A percentile compares a stretch with the other conserved stretches of the same genome.
Conservation (phyloP, 2,888 invertebrate species). For the Tenthredo livida region DNA sequence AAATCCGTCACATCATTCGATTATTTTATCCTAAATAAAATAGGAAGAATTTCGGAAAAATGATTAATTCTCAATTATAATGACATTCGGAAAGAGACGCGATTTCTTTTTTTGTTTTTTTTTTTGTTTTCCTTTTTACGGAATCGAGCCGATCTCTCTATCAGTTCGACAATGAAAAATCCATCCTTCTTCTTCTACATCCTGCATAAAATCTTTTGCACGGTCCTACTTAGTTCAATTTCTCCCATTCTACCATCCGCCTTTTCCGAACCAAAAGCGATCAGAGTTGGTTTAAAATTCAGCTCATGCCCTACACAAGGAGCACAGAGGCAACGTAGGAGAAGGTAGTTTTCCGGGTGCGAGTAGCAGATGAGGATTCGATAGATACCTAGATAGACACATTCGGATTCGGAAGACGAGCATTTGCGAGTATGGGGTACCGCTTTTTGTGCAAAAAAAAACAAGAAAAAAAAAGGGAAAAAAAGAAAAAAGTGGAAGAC, state of each 20-base stretch:
- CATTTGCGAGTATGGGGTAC: background rate
- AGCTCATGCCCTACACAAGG: slow-evolving; percentile 18
- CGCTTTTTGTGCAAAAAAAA: background rate
- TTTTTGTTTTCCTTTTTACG: background rate
- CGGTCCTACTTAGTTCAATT: background rate
- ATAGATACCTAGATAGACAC: slow-evolving; percentile 45
- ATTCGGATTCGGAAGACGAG: slow-evolving; percentile 36
- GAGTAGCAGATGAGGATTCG: slow-evolving; percentile 29
- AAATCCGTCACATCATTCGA: background rate
- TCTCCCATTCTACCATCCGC: background rate
- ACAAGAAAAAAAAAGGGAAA: too few species aligned
- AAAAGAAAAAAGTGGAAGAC: too few species aligned
- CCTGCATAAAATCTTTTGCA: background rate
- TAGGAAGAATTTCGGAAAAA: background rate
- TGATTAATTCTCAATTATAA: background rate
- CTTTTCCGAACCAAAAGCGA: background rate
- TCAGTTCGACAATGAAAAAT: background rate
- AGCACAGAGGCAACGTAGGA: slow-evolving; percentile 24
- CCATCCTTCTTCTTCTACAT: background rate
- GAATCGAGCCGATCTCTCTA: background rate
- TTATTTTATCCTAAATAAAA: background rate
- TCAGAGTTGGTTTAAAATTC: slow-evolving; percentile 42
- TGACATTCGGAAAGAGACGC: background rate
- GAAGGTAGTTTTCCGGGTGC: slow-evolving; percentile 24
- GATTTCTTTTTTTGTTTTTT: background rate